Percentiles rank a stretch among this genome's conserved stretches.
Conservation (phyloP, 2,888 invertebrate species). For the Amiota minor region DNA sequence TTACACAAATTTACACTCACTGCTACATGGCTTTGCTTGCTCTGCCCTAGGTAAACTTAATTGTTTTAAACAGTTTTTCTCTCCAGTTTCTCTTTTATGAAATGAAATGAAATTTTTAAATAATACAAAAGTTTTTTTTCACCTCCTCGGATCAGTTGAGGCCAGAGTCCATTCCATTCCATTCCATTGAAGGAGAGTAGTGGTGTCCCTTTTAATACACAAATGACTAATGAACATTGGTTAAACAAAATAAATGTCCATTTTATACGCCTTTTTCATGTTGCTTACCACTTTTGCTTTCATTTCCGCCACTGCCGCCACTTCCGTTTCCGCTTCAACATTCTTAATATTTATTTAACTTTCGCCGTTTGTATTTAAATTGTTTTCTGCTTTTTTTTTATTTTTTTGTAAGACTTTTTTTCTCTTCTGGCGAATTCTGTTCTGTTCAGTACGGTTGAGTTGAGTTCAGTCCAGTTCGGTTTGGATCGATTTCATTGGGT, state of each 20-base stretch:
- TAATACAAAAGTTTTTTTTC: neutral
- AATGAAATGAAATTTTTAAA: constrained; percentile 57
- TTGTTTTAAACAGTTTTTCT: constrained; percentile 10
- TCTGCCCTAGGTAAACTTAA: constrained; percentile 2
- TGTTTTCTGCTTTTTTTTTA: constrained; percentile 26
- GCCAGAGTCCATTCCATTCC: too few relatives aligned
- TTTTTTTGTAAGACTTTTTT: neutral
- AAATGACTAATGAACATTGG: constrained; percentile 62
- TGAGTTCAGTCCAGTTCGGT: neutral
- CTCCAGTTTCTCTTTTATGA: constrained; percentile 59
- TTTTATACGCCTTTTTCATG: constrained; percentile 57
- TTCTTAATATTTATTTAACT: constrained; percentile 52
- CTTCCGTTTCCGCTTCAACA: constrained; percentile 22
- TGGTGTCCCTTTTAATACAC: constrained; percentile 40
- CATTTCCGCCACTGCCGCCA: constrained; percentile 16
- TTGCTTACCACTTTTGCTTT: constrained; percentile 31
- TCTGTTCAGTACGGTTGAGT: too few relatives aligned
- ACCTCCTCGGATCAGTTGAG: too few relatives aligned
- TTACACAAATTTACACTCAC: too few relatives aligned
- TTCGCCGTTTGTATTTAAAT: constrained; percentile 42
- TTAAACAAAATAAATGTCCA: constrained; percentile 64
- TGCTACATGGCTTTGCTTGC: constrained; percentile 33
- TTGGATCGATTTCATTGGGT: too few relatives aligned
- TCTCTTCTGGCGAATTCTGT: neutral
- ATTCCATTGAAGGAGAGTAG: neutral